Evolutionary conservation across 1,140 invertebrate species (phyloP).

Genomic region (Philopotamus ludificatus): DNA sequence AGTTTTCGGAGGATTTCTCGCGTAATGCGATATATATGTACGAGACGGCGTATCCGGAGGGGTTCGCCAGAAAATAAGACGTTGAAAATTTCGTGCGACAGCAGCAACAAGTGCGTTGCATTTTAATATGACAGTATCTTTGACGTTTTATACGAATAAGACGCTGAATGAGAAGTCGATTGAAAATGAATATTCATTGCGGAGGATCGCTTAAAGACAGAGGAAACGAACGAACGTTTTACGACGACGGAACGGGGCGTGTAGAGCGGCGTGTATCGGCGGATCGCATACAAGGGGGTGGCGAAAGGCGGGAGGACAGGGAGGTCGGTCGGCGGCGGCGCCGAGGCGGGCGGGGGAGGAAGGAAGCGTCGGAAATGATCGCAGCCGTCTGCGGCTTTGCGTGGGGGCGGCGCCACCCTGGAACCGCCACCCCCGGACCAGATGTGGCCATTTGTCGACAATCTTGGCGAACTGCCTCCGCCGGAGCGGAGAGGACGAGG

Average conservation of each 20-base stretch:
- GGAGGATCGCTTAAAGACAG: background rate
- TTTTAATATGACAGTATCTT: too few species aligned
- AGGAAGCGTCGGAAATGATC: conserved; percentile 22
- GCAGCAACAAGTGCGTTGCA: too few species aligned
- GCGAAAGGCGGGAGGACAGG: background rate
- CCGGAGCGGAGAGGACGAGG: too few species aligned
- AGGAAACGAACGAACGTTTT: too few species aligned
- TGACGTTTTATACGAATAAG: too few species aligned
- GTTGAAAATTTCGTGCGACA: too few species aligned
- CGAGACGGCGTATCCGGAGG: too few species aligned
- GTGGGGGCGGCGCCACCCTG: background rate
- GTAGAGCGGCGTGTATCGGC: too few species aligned
- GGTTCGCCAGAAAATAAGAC: too few species aligned
- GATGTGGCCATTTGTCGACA: conserved; percentile 13
- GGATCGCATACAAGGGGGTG: background rate
- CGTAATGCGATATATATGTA: too few species aligned
- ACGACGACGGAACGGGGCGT: too few species aligned
- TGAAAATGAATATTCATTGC: background rate
- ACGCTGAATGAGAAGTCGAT: background rate
- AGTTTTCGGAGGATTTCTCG: too few species aligned
- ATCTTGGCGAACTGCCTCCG: conserved; percentile 17
- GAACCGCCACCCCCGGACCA: background rate
- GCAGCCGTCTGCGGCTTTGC: conserved; percentile 7
- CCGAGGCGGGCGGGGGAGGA: background rate
- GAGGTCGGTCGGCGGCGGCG: background rate